Conservation (phyloP, 2,888 invertebrate genomes). For the Anodontia alba region DNA sequence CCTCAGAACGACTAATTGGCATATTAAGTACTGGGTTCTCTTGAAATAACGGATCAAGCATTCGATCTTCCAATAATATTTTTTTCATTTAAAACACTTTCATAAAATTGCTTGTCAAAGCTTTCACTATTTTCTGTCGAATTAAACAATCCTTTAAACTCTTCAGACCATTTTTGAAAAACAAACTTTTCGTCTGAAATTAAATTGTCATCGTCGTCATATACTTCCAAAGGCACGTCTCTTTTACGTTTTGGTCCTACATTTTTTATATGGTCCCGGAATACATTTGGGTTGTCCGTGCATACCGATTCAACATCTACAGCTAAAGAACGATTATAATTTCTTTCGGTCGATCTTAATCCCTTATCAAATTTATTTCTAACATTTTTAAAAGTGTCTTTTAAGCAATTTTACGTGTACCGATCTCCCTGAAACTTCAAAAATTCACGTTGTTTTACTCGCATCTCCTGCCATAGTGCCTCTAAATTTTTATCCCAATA, state of each 20-base stretch:
- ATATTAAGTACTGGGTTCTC: neutral
- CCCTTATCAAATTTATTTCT: neutral
- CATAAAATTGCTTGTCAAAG: neutral
- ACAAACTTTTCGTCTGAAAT: slow-evolving; percentile 4
- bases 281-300: neutral
- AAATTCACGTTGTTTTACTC: neutral
- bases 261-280: slow-evolving; percentile 12
- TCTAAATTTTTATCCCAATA: slow-evolving; percentile 15
- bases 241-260: neutral
- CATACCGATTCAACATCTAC: neutral
- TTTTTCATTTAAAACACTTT: neutral
- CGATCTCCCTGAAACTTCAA: neutral
- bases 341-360: neutral
- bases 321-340: neutral
- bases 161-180: neutral
- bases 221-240: neutral
- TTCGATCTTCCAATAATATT: neutral
- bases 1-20: neutral
- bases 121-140: neutral
- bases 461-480: neutral
- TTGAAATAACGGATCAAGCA: slow-evolving; percentile 5
- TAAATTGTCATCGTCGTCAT: neutral
- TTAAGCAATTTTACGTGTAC: neutral
- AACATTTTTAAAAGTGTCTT: neutral
- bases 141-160: neutral